Conservation (phyloP, 2,888 invertebrate species). For the Pinctada fucata region DNA sequence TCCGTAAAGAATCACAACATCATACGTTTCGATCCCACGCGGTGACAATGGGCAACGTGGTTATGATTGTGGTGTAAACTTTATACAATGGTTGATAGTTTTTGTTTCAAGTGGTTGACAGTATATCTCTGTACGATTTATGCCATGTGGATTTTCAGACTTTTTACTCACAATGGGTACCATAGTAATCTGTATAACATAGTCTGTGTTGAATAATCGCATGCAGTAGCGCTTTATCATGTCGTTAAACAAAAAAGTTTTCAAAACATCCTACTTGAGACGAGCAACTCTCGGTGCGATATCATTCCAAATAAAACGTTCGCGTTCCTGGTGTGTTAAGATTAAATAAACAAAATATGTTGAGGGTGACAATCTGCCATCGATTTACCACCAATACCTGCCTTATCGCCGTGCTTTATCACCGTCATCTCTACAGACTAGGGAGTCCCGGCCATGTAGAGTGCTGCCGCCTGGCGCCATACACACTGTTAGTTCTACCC, state of each 20-base stretch:
- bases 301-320: neutral
- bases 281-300: neutral
- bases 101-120: no score
- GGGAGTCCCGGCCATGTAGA: no score
- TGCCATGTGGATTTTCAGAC: no score
- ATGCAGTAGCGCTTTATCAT: neutral
- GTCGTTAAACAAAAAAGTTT: neutral
- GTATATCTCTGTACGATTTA: no score
- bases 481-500: neutral
- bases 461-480: neutral
- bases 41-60: no score
- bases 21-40: no score
- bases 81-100: no score
- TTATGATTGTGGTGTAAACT: no score
- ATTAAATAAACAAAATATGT: slow-evolving; percentile 1
- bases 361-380: neutral
- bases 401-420: neutral
- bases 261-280: neutral
- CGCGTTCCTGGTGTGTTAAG: neutral
- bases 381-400: slow-evolving; percentile 3
- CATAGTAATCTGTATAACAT: no score
- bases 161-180: no score
- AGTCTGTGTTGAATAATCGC: no score
- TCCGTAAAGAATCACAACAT: no score
- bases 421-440: neutral